Evolutionary conservation across 2,797 vertebrate genomes (phyloP), one percentile per base, ranked within the genome.

Genomic region (Podarcis lilfordi): DNA sequence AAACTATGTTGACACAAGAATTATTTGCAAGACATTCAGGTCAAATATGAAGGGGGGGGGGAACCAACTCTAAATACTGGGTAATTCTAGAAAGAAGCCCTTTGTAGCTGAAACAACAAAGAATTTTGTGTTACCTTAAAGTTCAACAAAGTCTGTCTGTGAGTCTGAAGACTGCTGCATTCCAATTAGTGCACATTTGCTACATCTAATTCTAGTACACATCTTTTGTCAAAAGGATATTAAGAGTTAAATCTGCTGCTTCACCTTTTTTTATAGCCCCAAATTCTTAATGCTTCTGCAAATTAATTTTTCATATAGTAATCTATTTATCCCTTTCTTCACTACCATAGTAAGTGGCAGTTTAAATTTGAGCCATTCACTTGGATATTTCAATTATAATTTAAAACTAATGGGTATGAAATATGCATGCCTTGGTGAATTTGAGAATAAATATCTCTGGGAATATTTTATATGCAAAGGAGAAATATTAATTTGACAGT

Each of bases 381-480:
- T 94, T 95, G 82, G 93, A 90, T 91, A 83, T 93, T 95, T 92
- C 86, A 88, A 87, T 89, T 96, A 83, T 91, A 90, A 93, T 89
- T 94, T 83, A 89, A 90, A 89, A 87, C 75, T 89, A 94, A 90
- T 89, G 69, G 23, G 32, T 91, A 87, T 89, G 71, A 94, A 95
- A 92, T 94, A 92, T 86, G 68, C 59, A 93, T 94, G 25, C 10
- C 0, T 86, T 91, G 21, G 32, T 92, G 82, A 95, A 91, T 94
- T 84, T 89, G 59, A 93, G 84, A 90, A 91, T 84, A 91, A 93
- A 55, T 86, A 85, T 89, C 59, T 88, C 72, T 66, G 76, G 21
- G 72, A 92, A 89, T 88, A 78, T 77, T 94, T 91, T 89, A 86
- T 78, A 89, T 87, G 45, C 35, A 88, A 86, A 93, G 64, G 0